Evolutionary conservation across 2,113 vertebrate species (phyloP), one percentile per base, ranked within the genome.

Genomic region (Eublepharis macularius): DNA sequence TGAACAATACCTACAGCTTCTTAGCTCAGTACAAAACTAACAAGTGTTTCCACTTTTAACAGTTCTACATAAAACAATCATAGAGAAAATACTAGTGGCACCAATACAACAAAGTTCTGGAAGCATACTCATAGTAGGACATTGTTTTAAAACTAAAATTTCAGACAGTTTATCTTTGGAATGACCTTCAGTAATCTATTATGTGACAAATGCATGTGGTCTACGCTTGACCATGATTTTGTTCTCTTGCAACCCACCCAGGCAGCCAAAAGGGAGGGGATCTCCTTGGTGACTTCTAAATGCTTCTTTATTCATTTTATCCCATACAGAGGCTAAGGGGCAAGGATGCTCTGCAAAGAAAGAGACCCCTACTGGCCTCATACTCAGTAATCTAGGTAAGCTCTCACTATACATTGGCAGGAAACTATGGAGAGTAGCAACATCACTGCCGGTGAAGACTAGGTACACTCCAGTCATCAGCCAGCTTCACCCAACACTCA

Each of bases 141-240:
- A 74, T 34, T 66, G 34, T 51, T 57, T 49, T 34, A 82, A 57
- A 91, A 70, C 89, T 63, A 92, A 92, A 34, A 60, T 26, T 26
- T 36, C 88, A 45, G 45, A 77, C 85, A 63, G 8, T 63, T 89
- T 91, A 83, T 87, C 81, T 89, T 81, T 76, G 47, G 19, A 92
- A 82, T 85, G 87, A 82, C 91, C 76, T 89, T 93, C 82, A 90
- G 60, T 29, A 86, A 75, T 73, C 84, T 87, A 76, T 16, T 82
- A 45, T n/a, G 80, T 51, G 84, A 63, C 86, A 87, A 74, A 68
- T 54, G 87, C 81, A 77, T 87, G 57, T 8, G 80, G 74, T 74
- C 73, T 54, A 57, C 63, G 54, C 51, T 80, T 83, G 86, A 85
- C 86, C 80, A 43, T 63, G 79, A 91, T 9, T 29, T 0, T 89